These are phyloP conservation scores for Podarcis cretensis DNA, from an alignment of 2,113 vertebrate genomes.

Conservation along the genomic window DNA sequence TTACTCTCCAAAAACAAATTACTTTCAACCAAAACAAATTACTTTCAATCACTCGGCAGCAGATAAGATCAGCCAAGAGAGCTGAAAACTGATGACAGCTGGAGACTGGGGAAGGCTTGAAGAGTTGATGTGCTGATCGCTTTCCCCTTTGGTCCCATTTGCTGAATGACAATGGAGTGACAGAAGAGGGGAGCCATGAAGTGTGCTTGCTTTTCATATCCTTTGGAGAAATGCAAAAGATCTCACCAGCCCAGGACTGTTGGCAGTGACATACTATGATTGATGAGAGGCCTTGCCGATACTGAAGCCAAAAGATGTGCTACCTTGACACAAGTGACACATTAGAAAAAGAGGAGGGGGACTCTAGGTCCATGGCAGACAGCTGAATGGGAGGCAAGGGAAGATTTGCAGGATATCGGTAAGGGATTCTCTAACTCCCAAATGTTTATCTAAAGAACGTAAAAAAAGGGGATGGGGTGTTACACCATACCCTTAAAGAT, in stretches of 20 bases:
- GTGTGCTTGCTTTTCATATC: slow-evolving; percentile 61
- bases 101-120: slow-evolving; percentile 58
- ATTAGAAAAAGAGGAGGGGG: neutral
- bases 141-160: slow-evolving; percentile 56
- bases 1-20: slow-evolving; percentile 75
- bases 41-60: slow-evolving; percentile 67
- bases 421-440: neutral
- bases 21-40: slow-evolving; percentile 79
- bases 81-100: slow-evolving; percentile 59
- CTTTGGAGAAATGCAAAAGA: slow-evolving; percentile 25
- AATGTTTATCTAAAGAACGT: neutral
- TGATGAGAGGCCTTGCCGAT: neutral
- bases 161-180: slow-evolving; percentile 72
- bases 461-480: no score
- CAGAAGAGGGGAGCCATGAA: slow-evolving; percentile 69
- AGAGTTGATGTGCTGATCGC: slow-evolving; percentile 58
- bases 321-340: neutral
- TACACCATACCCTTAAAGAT: no score
- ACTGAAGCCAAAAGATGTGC: neutral
- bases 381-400: no score
- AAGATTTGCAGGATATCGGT: neutral
- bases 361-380: neutral
- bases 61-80: slow-evolving; percentile 70
- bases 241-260: slow-evolving; percentile 21
- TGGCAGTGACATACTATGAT: slow-evolving; percentile 23